Evolutionary conservation across 2,888 invertebrate genomes (phyloP), one percentile per base, ranked within the genome.

Genomic region (Sphaerophoria taeniata): DNA sequence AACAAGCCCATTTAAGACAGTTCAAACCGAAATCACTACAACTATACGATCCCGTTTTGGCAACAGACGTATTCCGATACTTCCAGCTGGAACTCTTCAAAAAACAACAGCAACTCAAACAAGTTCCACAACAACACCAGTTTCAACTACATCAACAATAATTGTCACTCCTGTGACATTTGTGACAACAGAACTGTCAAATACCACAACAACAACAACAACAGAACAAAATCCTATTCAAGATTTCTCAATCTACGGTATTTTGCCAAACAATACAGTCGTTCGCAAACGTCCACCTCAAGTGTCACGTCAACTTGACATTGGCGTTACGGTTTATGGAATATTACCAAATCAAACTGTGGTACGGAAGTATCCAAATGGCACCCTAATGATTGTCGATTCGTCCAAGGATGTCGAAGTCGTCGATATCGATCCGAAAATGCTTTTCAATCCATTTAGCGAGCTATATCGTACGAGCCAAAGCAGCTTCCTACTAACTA

Each of bases 291-390:
- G 95, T 89, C 96, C 96, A 80, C 95, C 95, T 83, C 55, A 77
- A 65, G 49, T 63, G 4, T 78, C 82, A 45, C 81, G 74, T 7
- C 82, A 63, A 7, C 75, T 84, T 6, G 95, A 95, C 92, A 95
- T 95, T 89, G 94, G 84, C 14, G 49, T 87, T 9, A 80, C 94
- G 87, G 94, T 96, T 88, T 96, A 96, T 90, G 96, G 95, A 89
- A 95, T 96, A 89, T 93, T 95, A 89, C 95, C 96, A 86, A 96
- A 96, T 91, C 96, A 95, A 93, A 96, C 96, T 87, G 95, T 96
- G 92, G 95, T 96, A 91, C 94, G 95, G 93, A 96, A 95, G 93
- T 96, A 95, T 91, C 96, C 96, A 87, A 96, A 96, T 90, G 96
- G 96, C 91, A 96, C 96, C 90, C 93, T 95, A 92, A 94, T 96